Conservation (phyloP, 2,888 invertebrate genomes). For the Lacanobia oleracea region DNA sequence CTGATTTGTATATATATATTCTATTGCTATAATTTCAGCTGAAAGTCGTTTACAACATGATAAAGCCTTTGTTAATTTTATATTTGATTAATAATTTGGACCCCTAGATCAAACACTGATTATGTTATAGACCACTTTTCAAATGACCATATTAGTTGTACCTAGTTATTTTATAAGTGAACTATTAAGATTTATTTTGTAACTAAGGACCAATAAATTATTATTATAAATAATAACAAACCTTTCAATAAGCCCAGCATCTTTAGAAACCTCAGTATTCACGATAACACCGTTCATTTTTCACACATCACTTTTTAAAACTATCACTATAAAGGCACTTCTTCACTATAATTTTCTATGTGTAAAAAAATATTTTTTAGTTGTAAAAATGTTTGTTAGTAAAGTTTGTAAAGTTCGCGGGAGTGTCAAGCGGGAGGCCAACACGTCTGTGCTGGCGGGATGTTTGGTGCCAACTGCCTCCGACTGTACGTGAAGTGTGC, state of each 20-base stretch:
- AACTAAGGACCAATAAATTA: no score
- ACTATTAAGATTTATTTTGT: no score
- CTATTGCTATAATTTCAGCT: neutral
- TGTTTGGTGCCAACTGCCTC: constrained; percentile 71
- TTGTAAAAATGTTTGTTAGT: constrained; percentile 36
- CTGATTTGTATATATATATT: neutral
- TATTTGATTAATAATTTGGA: neutral
- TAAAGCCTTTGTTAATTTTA: neutral
- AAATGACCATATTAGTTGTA: no score
- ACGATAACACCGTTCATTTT: constrained; percentile 77
- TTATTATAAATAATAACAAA: constrained; percentile 31
- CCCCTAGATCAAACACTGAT: no score
- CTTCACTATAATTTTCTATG: constrained; percentile 43
- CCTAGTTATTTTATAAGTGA: no score
- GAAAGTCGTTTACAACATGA: neutral
- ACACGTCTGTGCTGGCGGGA: constrained; percentile 63
- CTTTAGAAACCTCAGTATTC: constrained; percentile 72
- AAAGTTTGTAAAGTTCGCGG: constrained; percentile 67
- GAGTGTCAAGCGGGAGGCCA: constrained; percentile 24
- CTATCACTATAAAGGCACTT: constrained; percentile 67
- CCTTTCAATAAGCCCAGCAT: constrained; percentile 77
- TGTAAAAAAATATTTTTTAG: constrained; percentile 16
- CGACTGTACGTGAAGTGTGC: constrained; percentile 63
- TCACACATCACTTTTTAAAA: constrained; percentile 62
- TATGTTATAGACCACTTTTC: no score